A percentile compares a stretch with the other conserved stretches of the same genome.
Evolutionary conservation across 2,888 invertebrate genomes (phyloP).

Genomic region (Dryococelus australis): DNA sequence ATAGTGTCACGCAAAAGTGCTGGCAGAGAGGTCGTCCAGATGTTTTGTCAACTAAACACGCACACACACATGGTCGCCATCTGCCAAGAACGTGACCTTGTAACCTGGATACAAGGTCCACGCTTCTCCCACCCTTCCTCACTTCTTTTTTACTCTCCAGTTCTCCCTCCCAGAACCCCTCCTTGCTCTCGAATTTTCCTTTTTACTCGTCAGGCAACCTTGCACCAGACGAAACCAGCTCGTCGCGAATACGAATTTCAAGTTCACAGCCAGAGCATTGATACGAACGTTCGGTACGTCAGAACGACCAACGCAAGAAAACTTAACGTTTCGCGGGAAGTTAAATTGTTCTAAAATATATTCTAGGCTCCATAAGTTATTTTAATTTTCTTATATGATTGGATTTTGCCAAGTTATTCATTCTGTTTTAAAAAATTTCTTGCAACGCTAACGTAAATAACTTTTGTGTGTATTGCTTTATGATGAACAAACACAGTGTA

Average conservation of each 20-base stretch:
- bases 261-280: not conserved
- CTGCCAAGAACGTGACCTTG: slow-evolving; percentile 2
- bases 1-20: too few relatives aligned
- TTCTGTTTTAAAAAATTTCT: too few relatives aligned
- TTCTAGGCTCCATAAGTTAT: too few relatives aligned
- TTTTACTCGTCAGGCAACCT: not conserved
- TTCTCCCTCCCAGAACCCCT: not conserved
- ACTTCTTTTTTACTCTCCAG: not conserved
- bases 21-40: too few relatives aligned
- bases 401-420: too few relatives aligned
- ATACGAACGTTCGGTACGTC: not conserved
- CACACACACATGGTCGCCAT: not conserved
- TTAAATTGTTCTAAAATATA: too few relatives aligned
- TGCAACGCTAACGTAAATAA: too few relatives aligned
- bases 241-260: not conserved
- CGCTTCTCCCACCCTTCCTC: not conserved
- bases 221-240: not conserved
- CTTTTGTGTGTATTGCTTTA: too few relatives aligned
- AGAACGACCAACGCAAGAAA: too few relatives aligned
- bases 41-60: slow-evolving; percentile 3
- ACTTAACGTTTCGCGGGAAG: too few relatives aligned
- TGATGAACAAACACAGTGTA: too few relatives aligned
- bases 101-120: not conserved
- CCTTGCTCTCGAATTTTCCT: not conserved
- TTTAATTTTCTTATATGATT: too few relatives aligned